Evolutionary conservation across 64 coral and sea anemone species (phyloP), one percentile per base, ranked within the genome.

Genomic region (Actinia equina): DNA sequence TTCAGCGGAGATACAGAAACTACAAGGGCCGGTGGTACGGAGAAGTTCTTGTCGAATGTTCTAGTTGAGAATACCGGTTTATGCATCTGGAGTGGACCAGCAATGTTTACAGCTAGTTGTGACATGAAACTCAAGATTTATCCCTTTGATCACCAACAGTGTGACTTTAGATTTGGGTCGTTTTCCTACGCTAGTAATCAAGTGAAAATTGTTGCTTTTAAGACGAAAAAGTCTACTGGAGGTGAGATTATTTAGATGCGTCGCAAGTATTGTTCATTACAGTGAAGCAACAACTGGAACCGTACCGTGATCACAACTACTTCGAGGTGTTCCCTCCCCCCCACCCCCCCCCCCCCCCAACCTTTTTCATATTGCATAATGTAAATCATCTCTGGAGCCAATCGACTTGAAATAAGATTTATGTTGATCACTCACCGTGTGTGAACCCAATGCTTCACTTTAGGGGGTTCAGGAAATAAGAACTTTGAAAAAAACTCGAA

Each of bases 81-180:
- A 2, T 87, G 90, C 53, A 83, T 92, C 55, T 92, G 90, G 90
- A 92, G 90, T 60, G 90, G 90, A 71, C 85, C 90, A 2, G 90
- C 86, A 42, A 87, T 77, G 2, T 92, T 92, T 46, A 92, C 86
- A 25, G 84, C 86, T 12, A 87, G 58, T 42, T 92, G 90, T 17
- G 59, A 86, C 2, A 82, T 92, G 59, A 17, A 80, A 25, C 79
- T 92, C 9, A 55, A 26, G 42, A 49, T 52, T 6, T 92, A 85
- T 85, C 90, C 90, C 2, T 87, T 92, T 69, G 90, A 92, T 37
- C 55, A 52, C 27, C 90, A 92, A 71, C 61, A 45, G 1, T 92
- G 90, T 87, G 65, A 82, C 52, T 61, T 92, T 15, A 81, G 65
- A 19, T 92, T 92, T 87, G 90, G 90, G 14, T 92, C 90, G 18